These are phyloP conservation scores for Trinorchestia longiramus DNA, from an alignment of 1,140 invertebrate species.

Conservation along the genomic window DNA sequence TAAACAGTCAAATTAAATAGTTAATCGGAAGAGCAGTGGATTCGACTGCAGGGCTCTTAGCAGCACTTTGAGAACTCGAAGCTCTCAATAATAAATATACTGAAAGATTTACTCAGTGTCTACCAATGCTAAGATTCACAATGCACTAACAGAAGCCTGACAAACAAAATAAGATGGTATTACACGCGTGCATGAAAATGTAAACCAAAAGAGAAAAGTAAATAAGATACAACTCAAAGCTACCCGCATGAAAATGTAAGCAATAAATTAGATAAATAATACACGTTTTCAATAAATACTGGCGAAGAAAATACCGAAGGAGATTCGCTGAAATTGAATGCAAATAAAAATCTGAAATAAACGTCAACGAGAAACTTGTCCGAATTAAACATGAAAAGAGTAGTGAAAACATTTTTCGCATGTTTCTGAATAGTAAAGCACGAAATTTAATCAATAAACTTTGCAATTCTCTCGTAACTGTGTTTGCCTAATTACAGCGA, in stretches of 20 bases:
- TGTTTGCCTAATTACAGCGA: too few relatives aligned
- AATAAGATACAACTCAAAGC: neutral
- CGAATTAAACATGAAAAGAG: neutral
- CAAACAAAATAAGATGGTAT: neutral
- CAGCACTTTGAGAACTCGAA: neutral
- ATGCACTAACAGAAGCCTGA: neutral
- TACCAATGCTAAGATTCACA: neutral
- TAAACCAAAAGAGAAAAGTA: neutral
- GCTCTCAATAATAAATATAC: neutral
- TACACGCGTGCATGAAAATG: neutral
- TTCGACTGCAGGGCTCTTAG: neutral
- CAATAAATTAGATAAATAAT: neutral
- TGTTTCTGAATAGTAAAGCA: neutral
- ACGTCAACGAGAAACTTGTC: neutral
- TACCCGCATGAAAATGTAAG: neutral
- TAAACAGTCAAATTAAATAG: neutral
- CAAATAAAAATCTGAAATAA: neutral
- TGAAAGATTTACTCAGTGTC: neutral
- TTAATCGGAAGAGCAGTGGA: neutral
- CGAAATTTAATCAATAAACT: neutral
- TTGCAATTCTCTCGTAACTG: neutral
- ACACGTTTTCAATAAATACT: neutral
- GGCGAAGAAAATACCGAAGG: neutral
- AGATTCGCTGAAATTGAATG: neutral
- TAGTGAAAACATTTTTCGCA: neutral